Conservation (phyloP, 2,113 vertebrate genomes). For the Nycticryphes semicollaris region DNA sequence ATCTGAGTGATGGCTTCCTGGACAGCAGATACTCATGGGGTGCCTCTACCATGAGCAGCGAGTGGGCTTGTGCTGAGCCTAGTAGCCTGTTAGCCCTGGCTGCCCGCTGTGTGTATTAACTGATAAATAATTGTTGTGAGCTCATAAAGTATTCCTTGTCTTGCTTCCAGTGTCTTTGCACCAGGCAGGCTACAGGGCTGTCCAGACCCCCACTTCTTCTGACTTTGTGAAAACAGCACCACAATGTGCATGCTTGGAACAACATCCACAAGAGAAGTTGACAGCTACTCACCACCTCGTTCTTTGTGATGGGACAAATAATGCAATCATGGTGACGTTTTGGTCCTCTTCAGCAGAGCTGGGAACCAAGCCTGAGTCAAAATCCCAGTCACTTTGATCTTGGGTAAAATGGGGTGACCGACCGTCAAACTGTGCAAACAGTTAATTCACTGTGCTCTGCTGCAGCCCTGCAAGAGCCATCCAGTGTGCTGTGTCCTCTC, state of each 20-base stretch:
- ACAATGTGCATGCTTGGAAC: accelerated
- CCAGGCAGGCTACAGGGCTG: background rate
- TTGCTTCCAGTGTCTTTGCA: background rate
- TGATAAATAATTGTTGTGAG: background rate
- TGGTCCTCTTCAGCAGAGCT: background rate
- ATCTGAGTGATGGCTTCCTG: background rate
- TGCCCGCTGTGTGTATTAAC: background rate
- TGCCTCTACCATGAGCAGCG: background rate
- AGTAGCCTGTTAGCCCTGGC: background rate
- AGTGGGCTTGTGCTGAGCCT: background rate
- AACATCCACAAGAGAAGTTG: accelerated
- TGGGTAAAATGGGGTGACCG: background rate
- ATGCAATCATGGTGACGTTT: background rate
- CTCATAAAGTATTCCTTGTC: background rate
- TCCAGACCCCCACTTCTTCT: background rate
- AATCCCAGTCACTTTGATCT: background rate
- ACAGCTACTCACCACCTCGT: background rate
- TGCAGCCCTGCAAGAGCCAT: background rate
- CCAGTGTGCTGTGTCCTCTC: background rate
- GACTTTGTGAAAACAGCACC: background rate
- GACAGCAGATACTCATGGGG: background rate
- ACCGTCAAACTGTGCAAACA: background rate
- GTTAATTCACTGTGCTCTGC: background rate
- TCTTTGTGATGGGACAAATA: background rate
- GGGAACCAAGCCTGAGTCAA: background rate